These are phyloP conservation scores for Drosophila micromelanica DNA, from an alignment of 1,140 invertebrate genomes.

Conservation along the genomic window DNA sequence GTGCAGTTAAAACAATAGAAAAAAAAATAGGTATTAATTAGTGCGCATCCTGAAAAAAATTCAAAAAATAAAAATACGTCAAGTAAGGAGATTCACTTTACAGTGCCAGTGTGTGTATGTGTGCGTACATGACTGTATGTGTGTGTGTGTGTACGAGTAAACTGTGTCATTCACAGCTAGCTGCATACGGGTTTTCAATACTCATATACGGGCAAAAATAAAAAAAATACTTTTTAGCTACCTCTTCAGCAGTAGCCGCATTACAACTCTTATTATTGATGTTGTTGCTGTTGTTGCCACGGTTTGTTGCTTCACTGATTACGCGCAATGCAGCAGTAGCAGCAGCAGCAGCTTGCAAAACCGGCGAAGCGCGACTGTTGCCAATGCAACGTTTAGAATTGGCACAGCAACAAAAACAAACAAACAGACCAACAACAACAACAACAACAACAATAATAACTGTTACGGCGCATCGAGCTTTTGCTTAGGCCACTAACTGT, in stretches of 20 bases:
- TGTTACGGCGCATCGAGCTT: constrained; percentile 71
- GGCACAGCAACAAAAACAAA: constrained; percentile 65
- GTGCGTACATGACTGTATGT: background rate
- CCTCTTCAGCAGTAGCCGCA: constrained; percentile 55
- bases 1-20: constrained; percentile 17
- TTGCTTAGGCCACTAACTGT: constrained; percentile 49
- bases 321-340: constrained; percentile 75
- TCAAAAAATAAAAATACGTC: constrained; percentile 22
- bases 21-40: background rate
- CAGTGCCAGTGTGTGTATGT: constrained; percentile 1
- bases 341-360: constrained; percentile 62
- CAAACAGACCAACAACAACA: constrained; percentile 35
- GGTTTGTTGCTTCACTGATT: constrained; percentile 83
- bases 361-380: constrained; percentile 81
- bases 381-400: constrained; percentile 81
- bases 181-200: constrained; percentile 69
- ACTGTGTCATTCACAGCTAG: constrained; percentile 78
- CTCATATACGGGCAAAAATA: constrained; percentile 22
- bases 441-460: constrained; percentile 55
- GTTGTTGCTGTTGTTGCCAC: constrained; percentile 51
- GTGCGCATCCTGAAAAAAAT: constrained; percentile 15
- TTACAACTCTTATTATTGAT: constrained; percentile 41
- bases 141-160: constrained; percentile 47
- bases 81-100: constrained; percentile 46
- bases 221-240: constrained; percentile 33